These are phyloP conservation scores for Loxodonta africana DNA, from an alignment of 2,113 vertebrate genomes.

Conservation along the genomic window DNA sequence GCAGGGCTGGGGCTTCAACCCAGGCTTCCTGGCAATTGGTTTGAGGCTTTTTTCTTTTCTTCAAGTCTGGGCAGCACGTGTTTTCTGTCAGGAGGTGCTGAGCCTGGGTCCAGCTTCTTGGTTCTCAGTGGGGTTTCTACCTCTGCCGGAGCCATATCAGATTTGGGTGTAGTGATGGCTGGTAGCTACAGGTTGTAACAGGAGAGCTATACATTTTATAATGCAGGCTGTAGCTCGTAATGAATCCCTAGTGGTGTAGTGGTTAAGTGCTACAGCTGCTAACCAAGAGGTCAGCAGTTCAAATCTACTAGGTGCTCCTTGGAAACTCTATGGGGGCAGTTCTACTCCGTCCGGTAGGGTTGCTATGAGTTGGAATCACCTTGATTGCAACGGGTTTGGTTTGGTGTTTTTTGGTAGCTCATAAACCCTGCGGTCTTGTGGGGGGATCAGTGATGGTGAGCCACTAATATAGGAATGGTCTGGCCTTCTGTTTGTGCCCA, in stretches of 20 bases:
- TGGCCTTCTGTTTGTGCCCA: not conserved
- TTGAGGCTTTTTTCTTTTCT: slow-evolving; percentile 2
- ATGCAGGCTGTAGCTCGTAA: not conserved
- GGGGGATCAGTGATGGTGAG: not conserved
- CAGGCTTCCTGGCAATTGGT: not conserved
- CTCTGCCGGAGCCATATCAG: not conserved
- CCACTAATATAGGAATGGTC: not conserved
- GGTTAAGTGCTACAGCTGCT: too few relatives aligned
- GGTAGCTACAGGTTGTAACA: not conserved
- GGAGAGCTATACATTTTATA: not conserved
- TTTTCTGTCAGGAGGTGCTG: not conserved
- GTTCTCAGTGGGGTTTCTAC: not conserved
- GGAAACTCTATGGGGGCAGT: too few relatives aligned
- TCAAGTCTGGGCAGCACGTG: not conserved
- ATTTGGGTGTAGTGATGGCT: not conserved
- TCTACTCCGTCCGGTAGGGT: too few relatives aligned
- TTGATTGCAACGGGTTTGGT: too few relatives aligned
- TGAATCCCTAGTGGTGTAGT: too few relatives aligned
- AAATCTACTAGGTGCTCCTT: too few relatives aligned
- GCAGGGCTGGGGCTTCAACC: not conserved
- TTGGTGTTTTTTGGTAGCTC: too few relatives aligned
- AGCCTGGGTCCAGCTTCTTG: not conserved
- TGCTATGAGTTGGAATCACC: too few relatives aligned
- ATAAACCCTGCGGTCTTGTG: not conserved
- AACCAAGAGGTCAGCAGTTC: too few relatives aligned